These are phyloP conservation scores for Dione vanillae DNA, from an alignment of 2,888 invertebrate species.

Conservation along the genomic window DNA sequence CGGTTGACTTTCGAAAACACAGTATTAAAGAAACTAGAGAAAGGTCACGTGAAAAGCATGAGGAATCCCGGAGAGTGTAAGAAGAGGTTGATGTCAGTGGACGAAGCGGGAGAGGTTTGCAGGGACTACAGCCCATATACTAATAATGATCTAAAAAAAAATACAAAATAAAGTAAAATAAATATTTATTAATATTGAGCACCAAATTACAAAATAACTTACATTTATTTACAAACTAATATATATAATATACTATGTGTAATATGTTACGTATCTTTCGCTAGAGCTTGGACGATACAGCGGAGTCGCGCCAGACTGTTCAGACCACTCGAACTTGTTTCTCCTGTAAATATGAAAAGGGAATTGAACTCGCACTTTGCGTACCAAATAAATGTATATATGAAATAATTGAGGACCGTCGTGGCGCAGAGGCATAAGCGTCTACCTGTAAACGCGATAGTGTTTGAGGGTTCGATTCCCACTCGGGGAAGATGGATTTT, in stretches of 20 bases:
- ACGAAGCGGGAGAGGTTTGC: no score
- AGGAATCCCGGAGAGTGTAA: no score
- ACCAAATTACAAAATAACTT: constrained; percentile 26
- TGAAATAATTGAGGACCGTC: no score
- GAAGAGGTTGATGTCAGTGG: no score
- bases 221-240: constrained; percentile 20
- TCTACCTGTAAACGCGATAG: no score
- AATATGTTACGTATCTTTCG: constrained; percentile 64
- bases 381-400: neutral
- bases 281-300: constrained; percentile 89
- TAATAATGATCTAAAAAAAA: neutral
- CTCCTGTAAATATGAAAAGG: constrained; percentile 57
- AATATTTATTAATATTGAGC: constrained; percentile 46
- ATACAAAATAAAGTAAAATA: constrained; percentile 21
- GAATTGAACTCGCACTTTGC: neutral
- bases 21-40: no score
- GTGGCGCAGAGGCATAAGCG: no score
- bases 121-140: no score
- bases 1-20: no score
- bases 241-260: neutral
- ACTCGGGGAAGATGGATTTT: no score
- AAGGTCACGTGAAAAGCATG: no score
- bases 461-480: no score
- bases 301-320: constrained; percentile 87
- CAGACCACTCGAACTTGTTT: constrained; percentile 64